A percentile compares a stretch with the other conserved stretches of the same genome.
These are phyloP conservation scores for Artibeus jamaicensis DNA, from an alignment of 2,797 vertebrate genomes.

Conservation along the genomic window DNA sequence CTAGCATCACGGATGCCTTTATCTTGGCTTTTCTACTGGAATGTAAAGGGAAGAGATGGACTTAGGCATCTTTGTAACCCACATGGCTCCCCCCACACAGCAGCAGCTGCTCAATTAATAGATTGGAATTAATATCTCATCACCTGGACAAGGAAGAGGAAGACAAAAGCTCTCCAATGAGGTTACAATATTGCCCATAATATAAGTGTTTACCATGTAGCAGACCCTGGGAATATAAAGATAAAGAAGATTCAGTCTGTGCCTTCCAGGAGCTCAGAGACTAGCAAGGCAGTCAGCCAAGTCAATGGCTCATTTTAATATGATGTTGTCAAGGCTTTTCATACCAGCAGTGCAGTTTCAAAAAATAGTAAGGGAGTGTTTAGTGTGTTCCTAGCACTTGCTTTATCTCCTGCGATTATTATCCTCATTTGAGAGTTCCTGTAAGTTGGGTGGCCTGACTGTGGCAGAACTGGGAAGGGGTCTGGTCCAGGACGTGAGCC, in stretches of 20 bases:
- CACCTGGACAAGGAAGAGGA: not conserved
- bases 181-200: too few relatives aligned
- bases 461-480: not conserved
- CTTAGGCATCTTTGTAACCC: not conserved
- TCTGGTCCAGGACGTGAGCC: not conserved
- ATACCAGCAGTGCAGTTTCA: not conserved
- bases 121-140: not conserved
- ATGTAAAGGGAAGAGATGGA: not conserved
- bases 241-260: not conserved
- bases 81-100: not conserved
- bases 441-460: not conserved
- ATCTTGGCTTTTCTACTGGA: not conserved
- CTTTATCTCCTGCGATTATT: not conserved
- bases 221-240: not conserved
- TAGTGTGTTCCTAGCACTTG: not conserved
- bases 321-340: not conserved
- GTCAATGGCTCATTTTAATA: not conserved
- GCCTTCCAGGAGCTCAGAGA: not conserved
- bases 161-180: not conserved
- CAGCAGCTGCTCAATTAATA: not conserved
- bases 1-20: too few relatives aligned
- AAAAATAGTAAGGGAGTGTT: not conserved
- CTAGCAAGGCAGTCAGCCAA: not conserved
- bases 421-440: not conserved
- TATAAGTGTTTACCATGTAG: not conserved